Percentiles rank a stretch among this genome's conserved stretches.
Evolutionary conservation across 1,140 invertebrate species (phyloP).

Genomic region (Bombus soroeensis): DNA sequence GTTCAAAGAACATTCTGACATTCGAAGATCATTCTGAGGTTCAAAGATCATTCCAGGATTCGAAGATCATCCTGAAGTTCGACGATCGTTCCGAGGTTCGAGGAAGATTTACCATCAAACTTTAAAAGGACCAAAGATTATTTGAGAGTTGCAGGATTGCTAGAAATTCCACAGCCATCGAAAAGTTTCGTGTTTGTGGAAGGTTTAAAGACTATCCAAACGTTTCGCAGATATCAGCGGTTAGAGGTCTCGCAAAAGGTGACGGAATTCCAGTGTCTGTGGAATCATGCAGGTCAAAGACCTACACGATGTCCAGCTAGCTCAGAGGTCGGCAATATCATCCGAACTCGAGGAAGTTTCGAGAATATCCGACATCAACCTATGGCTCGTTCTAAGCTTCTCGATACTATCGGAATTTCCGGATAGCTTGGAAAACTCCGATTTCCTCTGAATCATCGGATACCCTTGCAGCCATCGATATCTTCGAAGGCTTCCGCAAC

Average conservation of each 20-base stretch:
- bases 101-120: background rate
- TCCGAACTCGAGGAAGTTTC: background rate
- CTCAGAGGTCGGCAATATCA: background rate
- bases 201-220: background rate
- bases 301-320: background rate
- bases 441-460: background rate
- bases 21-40: no score
- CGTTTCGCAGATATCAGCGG: background rate
- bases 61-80: background rate
- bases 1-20: no score
- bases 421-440: background rate
- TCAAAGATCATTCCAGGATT: background rate
- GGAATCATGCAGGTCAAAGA: background rate
- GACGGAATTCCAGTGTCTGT: background rate
- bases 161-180: background rate
- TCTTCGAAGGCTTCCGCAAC: background rate
- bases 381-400: background rate
- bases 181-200: background rate
- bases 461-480: background rate
- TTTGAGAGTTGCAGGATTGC: background rate
- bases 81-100: background rate
- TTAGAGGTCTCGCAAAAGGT: background rate
- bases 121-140: background rate
- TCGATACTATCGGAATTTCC: background rate
- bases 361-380: background rate